These are phyloP conservation scores for Pristionchus entomophagus DNA, from an alignment of 2,888 invertebrate species.

Conservation along the genomic window DNA sequence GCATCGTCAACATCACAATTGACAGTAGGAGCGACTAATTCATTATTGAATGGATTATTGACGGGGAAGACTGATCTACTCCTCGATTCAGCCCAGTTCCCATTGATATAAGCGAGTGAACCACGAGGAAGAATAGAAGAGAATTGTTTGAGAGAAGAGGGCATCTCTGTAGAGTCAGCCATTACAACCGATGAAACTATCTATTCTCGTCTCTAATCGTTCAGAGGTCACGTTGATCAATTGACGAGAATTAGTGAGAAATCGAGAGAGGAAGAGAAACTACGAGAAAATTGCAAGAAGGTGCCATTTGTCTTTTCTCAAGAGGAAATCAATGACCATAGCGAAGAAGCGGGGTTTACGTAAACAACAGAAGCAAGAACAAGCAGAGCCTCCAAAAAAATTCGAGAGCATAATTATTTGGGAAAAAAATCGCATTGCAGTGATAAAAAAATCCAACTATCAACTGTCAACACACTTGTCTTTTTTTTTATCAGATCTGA, in stretches of 20 bases:
- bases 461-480: too few relatives aligned
- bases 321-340: conserved; percentile 29
- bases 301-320: conserved; percentile 36
- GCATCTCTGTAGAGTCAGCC: conserved; percentile 18
- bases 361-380: too few relatives aligned
- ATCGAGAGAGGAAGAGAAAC: not conserved
- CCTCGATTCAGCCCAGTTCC: conserved; percentile 58
- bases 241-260: not conserved
- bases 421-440: too few relatives aligned
- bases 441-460: too few relatives aligned
- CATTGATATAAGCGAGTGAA: conserved; percentile 70
- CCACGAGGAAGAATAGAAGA: conserved; percentile 65
- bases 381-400: too few relatives aligned
- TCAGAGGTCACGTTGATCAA: conserved; percentile 19
- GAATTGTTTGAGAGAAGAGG: conserved; percentile 40
- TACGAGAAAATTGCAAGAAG: not conserved
- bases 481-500: too few relatives aligned
- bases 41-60: conserved; percentile 66
- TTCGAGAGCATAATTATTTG: too few relatives aligned
- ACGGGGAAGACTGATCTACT: conserved; percentile 68
- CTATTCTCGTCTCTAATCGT: conserved; percentile 24
- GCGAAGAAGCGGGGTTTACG: not conserved
- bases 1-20: conserved; percentile 71
- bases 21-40: conserved; percentile 63
- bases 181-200: conserved; percentile 5